Conservation (phyloP, 2,797 vertebrate genomes). For the Pangasius djambal region DNA sequence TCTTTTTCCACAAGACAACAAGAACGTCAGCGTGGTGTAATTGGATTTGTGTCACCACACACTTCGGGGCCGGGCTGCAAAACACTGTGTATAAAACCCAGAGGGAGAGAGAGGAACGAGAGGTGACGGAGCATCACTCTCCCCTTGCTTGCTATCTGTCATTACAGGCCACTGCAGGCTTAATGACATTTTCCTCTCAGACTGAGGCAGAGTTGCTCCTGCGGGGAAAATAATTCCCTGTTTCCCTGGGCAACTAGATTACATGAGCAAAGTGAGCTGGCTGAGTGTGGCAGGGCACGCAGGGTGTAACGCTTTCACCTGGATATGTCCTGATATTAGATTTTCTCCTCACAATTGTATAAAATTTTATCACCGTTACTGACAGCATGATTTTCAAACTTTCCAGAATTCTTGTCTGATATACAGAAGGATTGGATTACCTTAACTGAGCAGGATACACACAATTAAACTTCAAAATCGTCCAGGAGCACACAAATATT, state of each 20-base stretch:
- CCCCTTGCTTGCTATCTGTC: slow-evolving; percentile 61
- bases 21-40: slow-evolving; percentile 45
- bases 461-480: background rate
- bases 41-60: slow-evolving; percentile 55
- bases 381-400: background rate
- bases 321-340: background rate
- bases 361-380: background rate
- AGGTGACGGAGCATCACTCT: slow-evolving; percentile 54
- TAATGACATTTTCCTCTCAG: slow-evolving; percentile 63
- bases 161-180: slow-evolving; percentile 63
- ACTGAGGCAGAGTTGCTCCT: slow-evolving; percentile 31
- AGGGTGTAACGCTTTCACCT: slow-evolving; percentile 12
- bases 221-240: slow-evolving; percentile 37
- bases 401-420: background rate
- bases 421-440: background rate
- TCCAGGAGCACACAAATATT: background rate
- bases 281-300: background rate
- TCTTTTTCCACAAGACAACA: background rate
- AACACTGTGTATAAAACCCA: slow-evolving; percentile 39
- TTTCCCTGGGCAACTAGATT: slow-evolving; percentile 39
- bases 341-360: background rate
- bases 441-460: background rate
- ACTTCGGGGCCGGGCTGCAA: slow-evolving; percentile 50
- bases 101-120: slow-evolving; percentile 38
- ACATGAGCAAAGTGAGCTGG: slow-evolving; percentile 26